Base-by-base conservation (phyloP, 1,140 invertebrate species). In the Lineus longissimus region DNA sequence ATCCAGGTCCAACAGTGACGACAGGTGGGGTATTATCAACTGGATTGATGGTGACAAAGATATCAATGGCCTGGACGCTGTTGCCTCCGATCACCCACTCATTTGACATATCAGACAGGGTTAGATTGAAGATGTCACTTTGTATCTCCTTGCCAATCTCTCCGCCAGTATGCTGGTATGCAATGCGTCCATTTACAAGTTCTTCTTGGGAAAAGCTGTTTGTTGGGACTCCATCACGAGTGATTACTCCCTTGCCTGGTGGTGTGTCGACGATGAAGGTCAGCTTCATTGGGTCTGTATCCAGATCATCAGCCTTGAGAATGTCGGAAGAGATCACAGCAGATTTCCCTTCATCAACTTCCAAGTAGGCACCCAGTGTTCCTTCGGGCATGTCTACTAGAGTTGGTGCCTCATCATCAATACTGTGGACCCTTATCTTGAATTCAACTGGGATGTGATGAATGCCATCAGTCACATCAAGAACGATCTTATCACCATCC, bases 381-480 rank as follows among this genome's bases (percentile, higher is more conserved):
- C 74, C 75, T n/a, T 61, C 57, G 60, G 63, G 63, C 1, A 30
- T 45, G 9, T 67, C 68, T 11, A 71, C 57, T 33, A 80, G 61
- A 23, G 63, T 67, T 22, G 81, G 74, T 6, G 73, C 68, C 62
- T 83, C 75, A 58, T 82, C 79, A 62, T 82, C 82, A 19, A 78
- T 70, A 22, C 69, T 67, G 30, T 71, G 68, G 17, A 77, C 67
- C 0, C 62, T 68, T 4, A 83, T 71, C 29, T 74, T 73, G 29
- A 84, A 64, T 4, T 64, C 73, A 9, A 74, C 65, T 7, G 79
- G 77, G 23, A 83, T 74, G 59, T 70, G 70, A 64, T 83, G 82
- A 29, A 76, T 66, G 1, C 81, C 78, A 73, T 83, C 83, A 25
- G 82, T 75, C 0, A 83, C 75, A 63, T 83, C 76, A 6, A 82